Base-by-base conservation (phyloP, 2,797 vertebrate species). In the Melanotaenia maccullochi region DNA sequence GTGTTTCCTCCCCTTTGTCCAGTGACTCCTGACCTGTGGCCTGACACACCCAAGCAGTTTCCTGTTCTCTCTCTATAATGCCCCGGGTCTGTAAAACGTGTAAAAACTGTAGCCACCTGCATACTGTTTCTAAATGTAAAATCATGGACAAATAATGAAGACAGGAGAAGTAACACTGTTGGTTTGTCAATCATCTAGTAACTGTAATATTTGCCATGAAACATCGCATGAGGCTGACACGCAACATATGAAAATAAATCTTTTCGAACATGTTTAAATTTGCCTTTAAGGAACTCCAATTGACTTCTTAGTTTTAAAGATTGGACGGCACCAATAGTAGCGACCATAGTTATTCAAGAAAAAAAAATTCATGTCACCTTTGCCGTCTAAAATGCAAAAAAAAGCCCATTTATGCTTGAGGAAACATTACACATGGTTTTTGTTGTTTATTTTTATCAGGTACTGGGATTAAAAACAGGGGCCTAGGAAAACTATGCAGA, bases 1-100 rank as follows among this genome's bases (percentile, higher is more conserved):
- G 91, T 70, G 90, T 88, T 92, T 93, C 91, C 90, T 92, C 90
- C 91, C 73, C 82, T 91, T 92, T 93, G 91, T 92, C 90, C 91
- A 87, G 88, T 90, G 92, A 93, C 91, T 91, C 85, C 85, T 90
- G 92, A 93, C 92, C 90, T 90, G 85, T 83, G 82, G 77, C 70
- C 80, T 9, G 79, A 92, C 92, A 93, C 91, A 85, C 92, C 92
- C 88, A 88, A 73, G 36, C 77, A 60, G 79, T 77, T 92, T 94
- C 92, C 93, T 91, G 91, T 64, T 79, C 81, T 38, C 60, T 67
- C 71, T 79, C 82, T 73, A 59, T 57, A 60, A 58, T 55, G 60
- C 14, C 30, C 51, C 6, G 44, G 73, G 30, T 54, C 58, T 40
- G 35, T 3, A 67, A 61, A 40, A 44, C 72, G 78, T 69, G 33